A percentile compares a stretch with the other conserved stretches of the same genome.
Evolutionary conservation across 2,113 vertebrate genomes (phyloP).

Genomic region (Rissa tridactyla): DNA sequence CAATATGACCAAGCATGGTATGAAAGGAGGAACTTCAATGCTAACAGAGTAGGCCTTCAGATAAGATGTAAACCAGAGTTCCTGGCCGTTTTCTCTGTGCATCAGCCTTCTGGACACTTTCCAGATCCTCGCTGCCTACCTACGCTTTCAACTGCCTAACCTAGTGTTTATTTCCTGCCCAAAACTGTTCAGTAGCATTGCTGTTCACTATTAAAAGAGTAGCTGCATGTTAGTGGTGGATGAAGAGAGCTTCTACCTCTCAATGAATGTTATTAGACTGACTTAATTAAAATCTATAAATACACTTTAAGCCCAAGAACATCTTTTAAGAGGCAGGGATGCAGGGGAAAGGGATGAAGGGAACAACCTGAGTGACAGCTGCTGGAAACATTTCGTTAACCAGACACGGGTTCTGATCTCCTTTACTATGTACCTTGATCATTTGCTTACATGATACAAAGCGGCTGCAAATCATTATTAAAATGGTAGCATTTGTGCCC

Average conservation of each 20-base stretch:
- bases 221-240: background rate
- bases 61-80: constrained; percentile 45
- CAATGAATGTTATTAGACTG: background rate
- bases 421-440: background rate
- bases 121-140: constrained; percentile 36
- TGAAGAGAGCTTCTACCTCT: background rate
- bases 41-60: background rate
- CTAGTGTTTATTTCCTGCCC: background rate
- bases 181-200: background rate
- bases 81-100: background rate
- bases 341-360: background rate
- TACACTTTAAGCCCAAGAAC: background rate
- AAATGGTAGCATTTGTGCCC: background rate
- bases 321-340: background rate
- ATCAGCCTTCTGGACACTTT: constrained; percentile 15
- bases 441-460: background rate
- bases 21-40: background rate
- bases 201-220: background rate
- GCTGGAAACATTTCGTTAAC: background rate
- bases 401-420: background rate
- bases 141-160: background rate
- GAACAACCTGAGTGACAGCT: background rate
- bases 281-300: background rate
- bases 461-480: background rate
- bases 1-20: constrained; percentile 8